Base-by-base conservation (phyloP, 2,113 vertebrate species). In the Petrocephalus zakoni region DNA sequence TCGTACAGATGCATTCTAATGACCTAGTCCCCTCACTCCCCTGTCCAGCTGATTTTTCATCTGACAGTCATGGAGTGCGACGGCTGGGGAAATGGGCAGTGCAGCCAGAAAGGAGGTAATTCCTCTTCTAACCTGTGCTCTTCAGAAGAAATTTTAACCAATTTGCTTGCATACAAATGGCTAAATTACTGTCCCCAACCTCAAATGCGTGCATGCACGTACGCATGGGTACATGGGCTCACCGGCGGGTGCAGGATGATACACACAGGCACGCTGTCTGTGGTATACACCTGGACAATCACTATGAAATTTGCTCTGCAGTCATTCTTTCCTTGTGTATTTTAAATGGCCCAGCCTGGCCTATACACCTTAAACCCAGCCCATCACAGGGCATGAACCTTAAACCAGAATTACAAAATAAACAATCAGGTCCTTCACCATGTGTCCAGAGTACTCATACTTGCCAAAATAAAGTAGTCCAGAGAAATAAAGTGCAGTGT, bases 1-100 rank as follows among this genome's bases (percentile, higher is more conserved):
- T 82, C 75, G 82, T 58, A 72, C 68, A 37, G 37, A 88, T 88
- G 87, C 72, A 88, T 88, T 81, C 5, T 46, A 87, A 72, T 87
- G 64, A 72, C 49, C n/a, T 51, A 15, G n/a, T 9, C 37, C 85
- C 56, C 19, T 9, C 56, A 22, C n/a, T 49, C 22, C 11, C n/a
- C 42, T n/a, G 0, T 72, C 46, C 42, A 34, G 58, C 22, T 52
- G 47, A 72, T 72, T 47, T 25, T 19, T 21, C 21, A 72, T 42
- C 86, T 9, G 15, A 72, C 9, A 68, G 21, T 11, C 25, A 58
- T 58, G 56, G 25, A 75, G 15, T 13, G 87, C 8, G 46, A 11
- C 21, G 13, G 53, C 51, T 86, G 85, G 85, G 17, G 53, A 37
- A 85, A 10, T 13, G 51, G n/a, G 22, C n/a, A 25, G 19, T 47